Percentiles rank a stretch among this genome's conserved stretches.
Evolutionary conservation across 2,888 invertebrate species (phyloP).

Genomic region (Acholoe squamosa): DNA sequence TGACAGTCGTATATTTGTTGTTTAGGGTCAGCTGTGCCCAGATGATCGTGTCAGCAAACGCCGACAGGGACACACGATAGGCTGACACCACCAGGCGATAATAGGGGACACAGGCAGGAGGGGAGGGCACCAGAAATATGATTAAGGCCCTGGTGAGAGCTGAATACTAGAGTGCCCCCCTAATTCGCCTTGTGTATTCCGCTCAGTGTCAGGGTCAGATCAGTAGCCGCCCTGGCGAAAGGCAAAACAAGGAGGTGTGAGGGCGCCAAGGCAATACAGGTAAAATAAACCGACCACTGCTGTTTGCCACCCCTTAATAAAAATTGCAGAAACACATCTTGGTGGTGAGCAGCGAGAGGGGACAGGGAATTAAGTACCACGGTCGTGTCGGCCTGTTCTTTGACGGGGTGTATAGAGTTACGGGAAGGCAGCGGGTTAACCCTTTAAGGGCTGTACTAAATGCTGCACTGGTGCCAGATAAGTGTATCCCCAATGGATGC

Average conservation of each 20-base stretch:
- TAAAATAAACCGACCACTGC: constrained; percentile 29
- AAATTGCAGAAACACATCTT: constrained; percentile 62
- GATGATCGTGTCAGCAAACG: constrained; percentile 46
- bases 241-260: constrained; percentile 55
- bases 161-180: constrained; percentile 3
- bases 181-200: constrained; percentile 13
- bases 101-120: neutral
- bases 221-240: constrained; percentile 13
- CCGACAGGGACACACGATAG: constrained; percentile 38
- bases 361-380: constrained; percentile 48
- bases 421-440: neutral
- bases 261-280: constrained; percentile 26
- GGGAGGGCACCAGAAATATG: constrained; percentile 59
- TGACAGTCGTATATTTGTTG: constrained; percentile 43
- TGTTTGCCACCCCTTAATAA: constrained; percentile 47
- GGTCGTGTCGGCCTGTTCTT: constrained; percentile 25
- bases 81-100: constrained; percentile 6
- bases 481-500: too few species aligned
- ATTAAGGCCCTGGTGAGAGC: constrained; percentile 28
- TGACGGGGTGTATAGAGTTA: constrained; percentile 33
- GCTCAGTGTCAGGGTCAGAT: neutral
- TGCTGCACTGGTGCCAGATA: too few species aligned
- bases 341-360: neutral
- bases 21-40: constrained; percentile 41
- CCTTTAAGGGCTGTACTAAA: too few species aligned